Evolutionary conservation across 2,113 vertebrate species (phyloP), one percentile per base, ranked within the genome.

Genomic region (Lamprologus callipterus): DNA sequence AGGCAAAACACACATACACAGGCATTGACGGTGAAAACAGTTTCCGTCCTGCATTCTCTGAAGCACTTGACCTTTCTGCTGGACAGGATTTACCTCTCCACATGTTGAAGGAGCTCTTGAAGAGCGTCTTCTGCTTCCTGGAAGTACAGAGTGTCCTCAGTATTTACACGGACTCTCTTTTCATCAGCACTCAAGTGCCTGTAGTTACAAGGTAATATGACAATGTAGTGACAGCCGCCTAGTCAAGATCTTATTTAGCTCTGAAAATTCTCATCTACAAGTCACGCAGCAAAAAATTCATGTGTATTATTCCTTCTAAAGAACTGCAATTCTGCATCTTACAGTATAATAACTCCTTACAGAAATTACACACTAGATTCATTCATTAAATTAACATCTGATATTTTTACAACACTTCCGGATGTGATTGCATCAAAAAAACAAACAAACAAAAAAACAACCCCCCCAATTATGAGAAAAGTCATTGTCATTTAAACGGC

Each of bases 11-110:
- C 89, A 81, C 54, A 84, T 70, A 78, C 53, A 85, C 33, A 89
- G 58, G 83, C 81, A 84, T 87, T 57, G 92, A 91, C 73, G 65
- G 89, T 93, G 84, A 93, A 93, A 93, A 89, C n/a, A 82, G 54
- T 87, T 91, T 93, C 80, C 21, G 19, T 65, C 85, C 85, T 88
- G 85, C 47, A 79, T 93, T 90, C 51, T 13, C 81, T 88, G 53
- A 87, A 85, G 87, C 84, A 82, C 89, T 93, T 86, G 82, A 91
- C 90, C 89, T 92, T 92, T 93, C 70, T 82, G 70, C 84, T 37
- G 89, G 79, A 88, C 58, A 13, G 47, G 37, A 28, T 79, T 81
- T 54, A 55, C 51, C 57, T 85, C 70, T 85, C 55, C 12, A 49
- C 35, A 19, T 26, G 57, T 83, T 86, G 28, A 85, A 83, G 81